Conservation (phyloP, 2,113 vertebrate genomes). For the Litocranius walleri region DNA sequence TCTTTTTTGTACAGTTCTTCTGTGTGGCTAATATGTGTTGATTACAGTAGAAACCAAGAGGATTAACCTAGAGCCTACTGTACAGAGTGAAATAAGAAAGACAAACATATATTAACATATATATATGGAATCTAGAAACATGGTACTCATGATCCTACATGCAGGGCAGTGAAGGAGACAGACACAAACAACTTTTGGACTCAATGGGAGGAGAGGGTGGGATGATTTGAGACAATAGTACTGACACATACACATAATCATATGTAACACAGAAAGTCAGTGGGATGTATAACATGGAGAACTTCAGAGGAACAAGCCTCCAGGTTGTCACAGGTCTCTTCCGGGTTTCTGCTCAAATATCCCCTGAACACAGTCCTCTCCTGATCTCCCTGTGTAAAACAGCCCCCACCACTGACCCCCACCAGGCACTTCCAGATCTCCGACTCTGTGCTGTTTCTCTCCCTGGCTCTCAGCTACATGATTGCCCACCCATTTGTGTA, state of each 20-base stretch:
- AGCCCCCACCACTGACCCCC: neutral
- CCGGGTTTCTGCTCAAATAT: neutral
- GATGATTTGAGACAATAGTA: neutral
- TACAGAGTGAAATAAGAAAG: neutral
- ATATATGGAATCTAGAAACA: neutral
- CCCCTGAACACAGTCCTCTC: neutral
- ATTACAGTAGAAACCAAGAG: neutral
- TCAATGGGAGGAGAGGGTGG: neutral
- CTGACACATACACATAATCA: neutral
- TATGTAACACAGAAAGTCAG: neutral
- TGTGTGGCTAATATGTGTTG: neutral
- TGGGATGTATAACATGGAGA: neutral
- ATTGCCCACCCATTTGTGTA: neutral
- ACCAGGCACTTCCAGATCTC: no score
- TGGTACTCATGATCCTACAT: neutral
- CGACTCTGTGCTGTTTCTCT: neutral
- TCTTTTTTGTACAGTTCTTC: no score
- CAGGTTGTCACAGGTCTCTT: neutral
- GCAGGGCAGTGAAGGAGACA: neutral
- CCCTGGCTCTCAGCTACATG: no score
- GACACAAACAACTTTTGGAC: neutral
- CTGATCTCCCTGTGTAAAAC: neutral
- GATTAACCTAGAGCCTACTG: neutral
- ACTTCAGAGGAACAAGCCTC: neutral
- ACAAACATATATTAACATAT: neutral